These are phyloP conservation scores for Mirounga angustirostris DNA, from an alignment of 2,113 vertebrate genomes.

Conservation along the genomic window DNA sequence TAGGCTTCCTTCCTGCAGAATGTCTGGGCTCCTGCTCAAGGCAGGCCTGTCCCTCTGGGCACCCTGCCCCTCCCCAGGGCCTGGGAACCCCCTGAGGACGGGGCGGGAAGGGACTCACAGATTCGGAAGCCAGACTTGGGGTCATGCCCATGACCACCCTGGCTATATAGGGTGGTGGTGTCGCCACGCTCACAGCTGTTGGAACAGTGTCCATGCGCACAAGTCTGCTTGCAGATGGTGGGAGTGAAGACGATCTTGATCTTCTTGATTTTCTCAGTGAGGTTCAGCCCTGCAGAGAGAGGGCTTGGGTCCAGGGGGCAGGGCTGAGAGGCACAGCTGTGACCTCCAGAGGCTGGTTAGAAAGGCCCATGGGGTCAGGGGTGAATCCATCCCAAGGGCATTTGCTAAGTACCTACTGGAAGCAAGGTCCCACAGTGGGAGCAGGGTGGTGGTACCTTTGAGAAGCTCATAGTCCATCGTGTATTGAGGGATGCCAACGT, in stretches of 20 bases:
- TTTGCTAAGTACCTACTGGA: neutral
- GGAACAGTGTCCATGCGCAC: conserved; percentile 91
- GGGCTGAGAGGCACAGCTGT: conserved; percentile 70
- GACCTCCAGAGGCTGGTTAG: conserved; percentile 56
- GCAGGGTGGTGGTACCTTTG: neutral
- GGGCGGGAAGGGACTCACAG: conserved; percentile 89
- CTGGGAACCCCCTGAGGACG: neutral
- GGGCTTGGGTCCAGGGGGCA: conserved; percentile 75
- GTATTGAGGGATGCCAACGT: too few species aligned
- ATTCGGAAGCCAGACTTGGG: conserved; percentile 95
- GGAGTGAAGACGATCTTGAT: conserved; percentile 98
- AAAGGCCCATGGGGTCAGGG: neutral
- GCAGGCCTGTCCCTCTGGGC: neutral
- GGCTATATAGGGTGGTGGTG: conserved; percentile 95
- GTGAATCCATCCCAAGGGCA: neutral
- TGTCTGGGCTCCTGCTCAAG: neutral
- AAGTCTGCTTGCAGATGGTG: conserved; percentile 96
- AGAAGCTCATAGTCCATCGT: neutral
- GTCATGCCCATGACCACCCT: conserved; percentile 86
- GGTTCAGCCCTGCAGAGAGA: conserved; percentile 88
- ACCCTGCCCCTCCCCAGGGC: neutral
- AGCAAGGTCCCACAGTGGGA: neutral
- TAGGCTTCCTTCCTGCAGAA: neutral
- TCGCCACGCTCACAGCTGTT: conserved; percentile 96
- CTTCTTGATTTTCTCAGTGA: conserved; percentile 91